phyloP scores from a whole-genome alignment of 1,140 invertebrate species.

The Tribolium madens region DNA sequence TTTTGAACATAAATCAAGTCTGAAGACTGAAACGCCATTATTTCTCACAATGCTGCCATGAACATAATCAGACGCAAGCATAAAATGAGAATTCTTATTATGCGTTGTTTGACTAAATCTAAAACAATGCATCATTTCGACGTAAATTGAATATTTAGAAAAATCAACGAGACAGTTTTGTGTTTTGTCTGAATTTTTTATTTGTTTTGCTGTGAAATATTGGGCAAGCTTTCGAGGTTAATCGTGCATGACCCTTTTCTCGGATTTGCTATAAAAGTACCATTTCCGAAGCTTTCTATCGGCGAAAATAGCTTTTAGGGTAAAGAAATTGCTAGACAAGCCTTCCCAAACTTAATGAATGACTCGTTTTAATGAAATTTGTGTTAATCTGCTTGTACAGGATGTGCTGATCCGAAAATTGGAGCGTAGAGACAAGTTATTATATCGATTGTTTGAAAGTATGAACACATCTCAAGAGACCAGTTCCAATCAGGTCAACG shows the following conservation, averaged over 20 bases:
- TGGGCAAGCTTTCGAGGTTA: not conserved
- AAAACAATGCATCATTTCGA: no score
- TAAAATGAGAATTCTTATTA: slow-evolving; percentile 19
- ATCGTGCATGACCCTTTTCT: slow-evolving; percentile 5
- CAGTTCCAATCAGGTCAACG: slow-evolving; percentile 23
- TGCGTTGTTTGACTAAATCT: not conserved
- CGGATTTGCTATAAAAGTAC: slow-evolving; percentile 14
- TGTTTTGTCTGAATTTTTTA: no score
- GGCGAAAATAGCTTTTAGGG: not conserved
- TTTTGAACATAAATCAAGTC: slow-evolving; percentile 11
- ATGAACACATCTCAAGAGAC: slow-evolving; percentile 9
- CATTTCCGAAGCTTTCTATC: slow-evolving; percentile 6
- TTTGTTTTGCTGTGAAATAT: not conserved
- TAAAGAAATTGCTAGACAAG: not conserved
- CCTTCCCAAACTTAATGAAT: not conserved
- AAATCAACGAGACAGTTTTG: no score
- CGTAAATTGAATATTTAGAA: not conserved
- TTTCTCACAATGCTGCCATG: not conserved
- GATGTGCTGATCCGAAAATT: not conserved
- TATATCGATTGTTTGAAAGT: slow-evolving; percentile 28
- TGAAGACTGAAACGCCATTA: slow-evolving; percentile 4
- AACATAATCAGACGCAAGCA: not conserved
- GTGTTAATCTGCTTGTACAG: slow-evolving; percentile 3
- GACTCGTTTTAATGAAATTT: slow-evolving; percentile 6
- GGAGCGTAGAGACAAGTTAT: not conserved